Evolutionary conservation across 2,888 invertebrate species (phyloP).

Genomic region (Drosophila barbarae): DNA sequence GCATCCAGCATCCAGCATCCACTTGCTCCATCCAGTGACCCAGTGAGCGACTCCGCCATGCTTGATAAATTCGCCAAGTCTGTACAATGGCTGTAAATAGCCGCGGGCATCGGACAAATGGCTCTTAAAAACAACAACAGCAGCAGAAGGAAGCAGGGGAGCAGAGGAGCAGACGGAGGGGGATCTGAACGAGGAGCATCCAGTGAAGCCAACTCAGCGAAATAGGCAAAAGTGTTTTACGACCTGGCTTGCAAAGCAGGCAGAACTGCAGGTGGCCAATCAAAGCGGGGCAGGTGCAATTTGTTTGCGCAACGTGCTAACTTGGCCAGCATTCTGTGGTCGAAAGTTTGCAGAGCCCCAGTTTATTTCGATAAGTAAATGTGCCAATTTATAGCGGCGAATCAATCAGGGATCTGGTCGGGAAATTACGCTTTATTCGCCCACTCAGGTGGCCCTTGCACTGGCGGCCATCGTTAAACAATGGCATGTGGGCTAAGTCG

Average conservation of each 20-base stretch:
- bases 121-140: slow-evolving; percentile 48
- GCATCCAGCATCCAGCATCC: not conserved
- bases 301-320: slow-evolving; percentile 47
- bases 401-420: slow-evolving; percentile 36
- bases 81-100: slow-evolving; percentile 52
- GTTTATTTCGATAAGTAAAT: slow-evolving; percentile 44
- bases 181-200: not conserved
- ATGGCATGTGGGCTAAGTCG: slow-evolving; percentile 19
- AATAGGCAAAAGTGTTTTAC: slow-evolving; percentile 50
- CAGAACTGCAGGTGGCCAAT: slow-evolving; percentile 38
- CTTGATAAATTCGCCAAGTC: slow-evolving; percentile 51
- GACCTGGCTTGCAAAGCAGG: slow-evolving; percentile 32
- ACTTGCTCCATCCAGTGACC: slow-evolving; percentile 37
- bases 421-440: slow-evolving; percentile 16
- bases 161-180: not conserved
- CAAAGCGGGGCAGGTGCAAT: slow-evolving; percentile 44
- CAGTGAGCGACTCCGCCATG: slow-evolving; percentile 46
- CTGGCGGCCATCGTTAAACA: slow-evolving; percentile 6
- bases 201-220: slow-evolving; percentile 36
- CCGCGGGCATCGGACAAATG: slow-evolving; percentile 51
- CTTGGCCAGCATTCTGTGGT: slow-evolving; percentile 49
- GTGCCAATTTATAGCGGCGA: slow-evolving; percentile 38
- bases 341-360: slow-evolving; percentile 36
- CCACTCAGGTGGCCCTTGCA: slow-evolving; percentile 15
- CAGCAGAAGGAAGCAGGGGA: slow-evolving; percentile 1